These are phyloP conservation scores for Otolemur garnettii DNA, from an alignment of 2,113 vertebrate species.

Conservation along the genomic window DNA sequence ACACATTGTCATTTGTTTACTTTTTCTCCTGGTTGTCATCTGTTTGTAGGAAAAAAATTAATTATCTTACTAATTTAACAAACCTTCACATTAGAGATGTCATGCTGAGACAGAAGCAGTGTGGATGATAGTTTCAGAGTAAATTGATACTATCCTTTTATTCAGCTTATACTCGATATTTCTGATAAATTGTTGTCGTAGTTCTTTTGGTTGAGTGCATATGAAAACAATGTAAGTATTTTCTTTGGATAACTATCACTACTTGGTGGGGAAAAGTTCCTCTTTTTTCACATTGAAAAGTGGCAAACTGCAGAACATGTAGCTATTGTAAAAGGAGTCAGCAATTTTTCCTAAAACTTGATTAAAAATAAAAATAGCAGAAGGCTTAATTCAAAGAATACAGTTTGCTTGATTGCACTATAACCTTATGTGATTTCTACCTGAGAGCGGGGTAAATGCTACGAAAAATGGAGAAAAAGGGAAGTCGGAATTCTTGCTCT, in stretches of 20 bases:
- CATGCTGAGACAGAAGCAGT: background rate
- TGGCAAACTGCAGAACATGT: background rate
- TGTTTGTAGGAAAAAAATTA: slow-evolving; percentile 8
- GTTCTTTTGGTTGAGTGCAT: slow-evolving; percentile 39
- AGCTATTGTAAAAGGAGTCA: background rate
- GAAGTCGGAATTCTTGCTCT: background rate
- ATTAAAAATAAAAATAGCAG: slow-evolving; percentile 50
- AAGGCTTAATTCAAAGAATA: background rate
- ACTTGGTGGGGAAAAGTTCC: background rate
- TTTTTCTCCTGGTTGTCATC: background rate
- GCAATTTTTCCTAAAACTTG: background rate
- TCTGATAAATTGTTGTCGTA: slow-evolving; percentile 54
- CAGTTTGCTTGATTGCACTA: background rate
- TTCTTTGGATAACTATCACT: background rate
- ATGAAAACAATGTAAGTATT: background rate
- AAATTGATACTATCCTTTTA: background rate
- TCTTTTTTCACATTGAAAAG: background rate
- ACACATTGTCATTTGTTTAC: background rate
- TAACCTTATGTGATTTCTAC: background rate
- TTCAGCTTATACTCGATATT: background rate
- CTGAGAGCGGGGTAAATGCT: background rate
- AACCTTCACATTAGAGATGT: background rate
- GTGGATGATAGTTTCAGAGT: background rate
- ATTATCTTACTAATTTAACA: slow-evolving; percentile 27
- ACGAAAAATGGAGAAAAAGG: background rate